Base-by-base conservation (phyloP, 2,113 vertebrate species). In the Sarotherodon lohbergeri region DNA sequence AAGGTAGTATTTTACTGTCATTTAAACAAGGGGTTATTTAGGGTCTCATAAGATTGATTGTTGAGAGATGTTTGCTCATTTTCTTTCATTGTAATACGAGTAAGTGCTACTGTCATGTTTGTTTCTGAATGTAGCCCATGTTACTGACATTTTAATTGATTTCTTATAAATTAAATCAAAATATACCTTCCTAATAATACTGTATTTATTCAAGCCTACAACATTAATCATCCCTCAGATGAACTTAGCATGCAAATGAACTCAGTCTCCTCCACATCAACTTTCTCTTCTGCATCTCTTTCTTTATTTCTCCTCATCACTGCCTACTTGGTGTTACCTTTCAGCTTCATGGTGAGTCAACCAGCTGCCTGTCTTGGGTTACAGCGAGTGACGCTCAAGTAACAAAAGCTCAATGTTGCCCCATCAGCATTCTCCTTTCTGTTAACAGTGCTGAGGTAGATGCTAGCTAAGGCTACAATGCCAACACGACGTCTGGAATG, bases 361-460 rank as follows among this genome's bases (percentile, higher is more conserved):
- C 88, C 95, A 95, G 94, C 95, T 95, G 94, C 88, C 89, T 91
- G 94, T 90, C 92, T 94, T 90, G 82, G 81, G 89, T 95, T 93
- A 86, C 93, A 61, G 87, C n/a, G 87, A 93, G 71, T 90, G 93
- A 89, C 50, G 85, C 92, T 90, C 91, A 95, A 95, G 93, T 96
- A 94, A 95, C 95, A 95, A 93, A 90, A 92, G 92, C 92, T 41
- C 66, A 83, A 14, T 41, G 57, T 84, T 81, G 86, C 83, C 84
- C 81, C 24, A 63, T 93, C 92, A 92, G 86, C 86, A 79, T 89
- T 90, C 88, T 85, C 78, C 81, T 82, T 71, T 86, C 85, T 89
- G 90, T 92, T 78, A 73, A 55, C 85, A 16, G 86, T 17, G 76
- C 63, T 14, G 55, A 73, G 39, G 88, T 92, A 94, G 93, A 92